Evolutionary conservation across 2,113 vertebrate species (phyloP).

Genomic region (Odocoileus virginianus): DNA sequence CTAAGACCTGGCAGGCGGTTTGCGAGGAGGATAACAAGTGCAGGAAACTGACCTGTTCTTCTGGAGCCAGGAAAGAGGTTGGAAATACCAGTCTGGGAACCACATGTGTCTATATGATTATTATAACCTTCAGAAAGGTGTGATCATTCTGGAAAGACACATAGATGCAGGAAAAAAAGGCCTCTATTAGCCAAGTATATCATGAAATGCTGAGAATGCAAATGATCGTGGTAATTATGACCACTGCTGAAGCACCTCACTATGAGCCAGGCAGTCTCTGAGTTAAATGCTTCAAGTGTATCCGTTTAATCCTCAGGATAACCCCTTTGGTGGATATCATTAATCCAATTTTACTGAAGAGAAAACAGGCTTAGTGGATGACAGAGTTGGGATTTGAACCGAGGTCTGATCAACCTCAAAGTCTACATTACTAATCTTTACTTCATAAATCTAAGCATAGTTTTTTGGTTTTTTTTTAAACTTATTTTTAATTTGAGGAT

Average conservation of each 20-base stretch:
- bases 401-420: not conserved
- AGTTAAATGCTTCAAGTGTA: not conserved
- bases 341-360: not conserved
- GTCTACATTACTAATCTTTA: not conserved
- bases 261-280: not conserved
- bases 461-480: not conserved
- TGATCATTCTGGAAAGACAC: not conserved
- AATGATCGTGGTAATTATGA: not conserved
- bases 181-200: not conserved
- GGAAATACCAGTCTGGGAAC: not conserved
- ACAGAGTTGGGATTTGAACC: not conserved
- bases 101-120: not conserved
- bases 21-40: not conserved
- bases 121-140: not conserved
- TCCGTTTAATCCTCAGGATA: not conserved
- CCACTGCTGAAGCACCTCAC: not conserved
- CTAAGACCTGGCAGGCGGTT: not conserved
- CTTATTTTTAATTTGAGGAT: not conserved
- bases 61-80: not conserved
- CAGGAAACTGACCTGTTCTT: not conserved
- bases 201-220: not conserved
- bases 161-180: not conserved
- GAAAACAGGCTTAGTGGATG: not conserved
- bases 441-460: not conserved
- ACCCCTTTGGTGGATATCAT: not conserved